phyloP scores from a whole-genome alignment of 1,140 invertebrate genomes.

The Campoletis sonorensis region DNA sequence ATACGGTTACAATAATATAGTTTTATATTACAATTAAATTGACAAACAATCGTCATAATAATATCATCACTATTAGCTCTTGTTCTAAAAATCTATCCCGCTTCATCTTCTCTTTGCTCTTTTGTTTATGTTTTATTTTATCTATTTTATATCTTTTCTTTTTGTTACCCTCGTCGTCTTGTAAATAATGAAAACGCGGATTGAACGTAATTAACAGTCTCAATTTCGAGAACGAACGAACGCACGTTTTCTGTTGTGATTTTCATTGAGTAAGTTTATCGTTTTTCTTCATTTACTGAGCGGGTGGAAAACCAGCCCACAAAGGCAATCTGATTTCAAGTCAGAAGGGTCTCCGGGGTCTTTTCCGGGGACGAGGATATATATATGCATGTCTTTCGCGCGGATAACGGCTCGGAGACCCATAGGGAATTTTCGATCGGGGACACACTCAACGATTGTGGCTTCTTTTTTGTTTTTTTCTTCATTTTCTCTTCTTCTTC shows the following conservation, averaged over 20 bases:
- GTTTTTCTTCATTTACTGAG: constrained; percentile 1
- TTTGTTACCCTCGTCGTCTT: constrained; percentile 50
- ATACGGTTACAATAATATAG: constrained; percentile 53
- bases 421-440: constrained; percentile 22
- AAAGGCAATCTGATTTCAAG: constrained; percentile 27
- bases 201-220: constrained; percentile 60
- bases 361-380: neutral
- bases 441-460: constrained; percentile 31
- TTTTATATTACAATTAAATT: constrained; percentile 68
- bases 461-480: neutral
- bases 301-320: constrained; percentile 12
- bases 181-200: constrained; percentile 55
- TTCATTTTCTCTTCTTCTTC: neutral
- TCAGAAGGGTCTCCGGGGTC: constrained; percentile 17
- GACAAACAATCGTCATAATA: constrained; percentile 60
- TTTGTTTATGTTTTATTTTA: neutral
- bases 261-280: constrained; percentile 20
- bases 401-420: neutral
- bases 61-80: constrained; percentile 60
- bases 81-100: constrained; percentile 63
- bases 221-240: constrained; percentile 45
- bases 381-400: neutral
- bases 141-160: constrained; percentile 32
- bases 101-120: constrained; percentile 54
- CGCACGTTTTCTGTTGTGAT: constrained; percentile 36